A percentile compares a stretch with the other conserved stretches of the same genome.
These are phyloP conservation scores for Styela plicata DNA, from an alignment of 23 tunicate species.

Conservation along the genomic window DNA sequence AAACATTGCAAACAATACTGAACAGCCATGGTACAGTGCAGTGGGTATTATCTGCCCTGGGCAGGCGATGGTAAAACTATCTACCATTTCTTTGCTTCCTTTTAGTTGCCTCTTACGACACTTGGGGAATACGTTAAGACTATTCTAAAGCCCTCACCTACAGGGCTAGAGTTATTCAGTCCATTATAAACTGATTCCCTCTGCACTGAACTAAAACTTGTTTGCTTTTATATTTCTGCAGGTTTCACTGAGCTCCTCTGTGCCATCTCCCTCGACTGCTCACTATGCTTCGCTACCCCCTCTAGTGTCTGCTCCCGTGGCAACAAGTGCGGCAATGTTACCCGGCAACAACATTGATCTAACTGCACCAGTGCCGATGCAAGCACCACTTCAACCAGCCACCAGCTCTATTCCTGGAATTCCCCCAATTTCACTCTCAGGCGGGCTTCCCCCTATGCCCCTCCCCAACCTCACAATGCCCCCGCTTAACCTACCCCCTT, in stretches of 20 bases:
- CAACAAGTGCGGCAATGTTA: slow-evolving; percentile 67
- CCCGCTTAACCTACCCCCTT: slow-evolving; percentile 43
- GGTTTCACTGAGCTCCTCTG: slow-evolving; percentile 22
- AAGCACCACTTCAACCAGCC: slow-evolving; percentile 30
- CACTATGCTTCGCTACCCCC: slow-evolving; percentile 9
- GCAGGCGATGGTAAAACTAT: no score
- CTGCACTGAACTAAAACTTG: no score
- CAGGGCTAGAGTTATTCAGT: not conserved
- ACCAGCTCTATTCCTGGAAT: slow-evolving; percentile 16
- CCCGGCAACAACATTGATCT: slow-evolving; percentile 73
- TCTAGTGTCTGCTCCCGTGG: slow-evolving; percentile 48
- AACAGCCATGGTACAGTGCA: no score
- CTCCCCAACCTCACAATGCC: slow-evolving; percentile 43
- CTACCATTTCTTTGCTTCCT: no score
- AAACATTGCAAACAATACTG: no score
- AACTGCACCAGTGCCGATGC: slow-evolving; percentile 59
- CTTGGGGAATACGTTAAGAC: not conserved
- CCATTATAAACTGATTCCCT: no score
- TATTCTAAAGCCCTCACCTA: not conserved
- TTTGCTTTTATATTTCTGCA: no score
- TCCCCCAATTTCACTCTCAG: slow-evolving; percentile 17
- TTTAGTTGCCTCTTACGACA: no score
- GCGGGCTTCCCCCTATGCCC: slow-evolving; percentile 23
- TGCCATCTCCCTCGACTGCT: slow-evolving; percentile 12
- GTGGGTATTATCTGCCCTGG: no score